Base-by-base conservation (phyloP, 2,113 vertebrate species). In the Actenoides hombroni region DNA sequence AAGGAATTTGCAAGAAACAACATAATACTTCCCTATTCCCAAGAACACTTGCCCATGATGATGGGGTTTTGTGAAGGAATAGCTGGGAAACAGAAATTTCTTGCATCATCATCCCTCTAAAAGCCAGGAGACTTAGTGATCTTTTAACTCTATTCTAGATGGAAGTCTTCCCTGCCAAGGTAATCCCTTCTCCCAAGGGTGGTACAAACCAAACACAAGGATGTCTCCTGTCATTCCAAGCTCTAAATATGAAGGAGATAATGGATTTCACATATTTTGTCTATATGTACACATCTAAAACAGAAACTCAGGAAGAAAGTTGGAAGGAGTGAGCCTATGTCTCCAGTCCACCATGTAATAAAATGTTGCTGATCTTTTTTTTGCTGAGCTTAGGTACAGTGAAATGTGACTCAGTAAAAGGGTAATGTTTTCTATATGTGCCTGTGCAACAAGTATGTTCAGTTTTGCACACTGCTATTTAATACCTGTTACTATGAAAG, bases 401-500 rank as follows among this genome's bases (percentile, higher is more conserved):
- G 93, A 94, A 97, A 94, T 49, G 35, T 48, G 74, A 86, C 60
- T 29, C 63, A 53, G 63, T 46, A 69, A 54, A 44, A 60, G 29
- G 49, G 39, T 35, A 94, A 84, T 35, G 6, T 82, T 86, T 79
- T 81, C 93, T 77, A 76, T 44, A 4, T 21, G 75, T 76, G 88
- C 29, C 73, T 63, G 60, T 44, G 60, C 40, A 65, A 83, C 46
- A 76, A 20, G 46, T 28, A 63, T 8, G 53, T 68, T 87, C 48
- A 57, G 65, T 90, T 95, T 53, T 93, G 78, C 42, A 86, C 48
- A 67, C 4, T 86, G 40, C 80, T 90, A 70, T 94, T 95, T 92
- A 96, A 94, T 93, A 86, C 10, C 54, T 92, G 73, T 42, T 86
- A 85, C 49, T 88, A 63, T 46, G 84, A 90, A 94, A 94, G 16